These are phyloP conservation scores for Anthoscopus minutus DNA, from an alignment of 2,113 vertebrate species.

Conservation along the genomic window DNA sequence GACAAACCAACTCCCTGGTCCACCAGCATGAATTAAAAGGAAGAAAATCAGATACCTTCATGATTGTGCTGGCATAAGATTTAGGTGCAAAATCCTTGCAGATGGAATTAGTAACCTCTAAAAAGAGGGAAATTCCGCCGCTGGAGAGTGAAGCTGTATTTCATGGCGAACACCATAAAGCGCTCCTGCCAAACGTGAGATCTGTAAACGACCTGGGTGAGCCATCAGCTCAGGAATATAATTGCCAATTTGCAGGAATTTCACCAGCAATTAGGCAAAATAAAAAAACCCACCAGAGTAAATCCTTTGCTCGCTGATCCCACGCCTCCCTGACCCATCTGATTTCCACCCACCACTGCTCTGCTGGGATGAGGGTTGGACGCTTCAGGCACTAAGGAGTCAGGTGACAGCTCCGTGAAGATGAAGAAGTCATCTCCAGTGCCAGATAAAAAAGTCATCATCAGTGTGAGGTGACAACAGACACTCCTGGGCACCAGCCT, in stretches of 20 bases:
- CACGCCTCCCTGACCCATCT: not conserved
- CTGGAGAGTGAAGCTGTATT: not conserved
- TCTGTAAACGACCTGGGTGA: conserved; percentile 60
- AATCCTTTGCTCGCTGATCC: not conserved
- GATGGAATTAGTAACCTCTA: not conserved
- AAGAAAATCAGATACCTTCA: not conserved
- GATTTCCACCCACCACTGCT: not conserved
- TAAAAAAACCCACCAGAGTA: conserved; percentile 53
- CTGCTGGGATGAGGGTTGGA: not conserved
- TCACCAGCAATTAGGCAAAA: conserved; percentile 72
- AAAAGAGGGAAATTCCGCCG: not conserved
- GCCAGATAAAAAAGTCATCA: not conserved
- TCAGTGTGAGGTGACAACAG: not conserved
- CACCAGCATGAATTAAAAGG: not conserved
- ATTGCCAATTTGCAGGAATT: conserved; percentile 69
- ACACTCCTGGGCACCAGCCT: not conserved
- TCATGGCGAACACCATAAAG: conserved; percentile 10
- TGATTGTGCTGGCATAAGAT: not conserved
- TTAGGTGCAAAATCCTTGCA: not conserved
- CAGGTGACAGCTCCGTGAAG: not conserved
- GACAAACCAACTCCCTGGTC: not conserved
- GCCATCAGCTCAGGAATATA: conserved; percentile 58
- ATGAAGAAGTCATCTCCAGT: not conserved
- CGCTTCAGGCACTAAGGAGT: not conserved
- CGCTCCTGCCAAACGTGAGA: conserved; percentile 38